Base-by-base conservation (phyloP, 2,797 vertebrate species). In the Typhlichthys subterraneus region DNA sequence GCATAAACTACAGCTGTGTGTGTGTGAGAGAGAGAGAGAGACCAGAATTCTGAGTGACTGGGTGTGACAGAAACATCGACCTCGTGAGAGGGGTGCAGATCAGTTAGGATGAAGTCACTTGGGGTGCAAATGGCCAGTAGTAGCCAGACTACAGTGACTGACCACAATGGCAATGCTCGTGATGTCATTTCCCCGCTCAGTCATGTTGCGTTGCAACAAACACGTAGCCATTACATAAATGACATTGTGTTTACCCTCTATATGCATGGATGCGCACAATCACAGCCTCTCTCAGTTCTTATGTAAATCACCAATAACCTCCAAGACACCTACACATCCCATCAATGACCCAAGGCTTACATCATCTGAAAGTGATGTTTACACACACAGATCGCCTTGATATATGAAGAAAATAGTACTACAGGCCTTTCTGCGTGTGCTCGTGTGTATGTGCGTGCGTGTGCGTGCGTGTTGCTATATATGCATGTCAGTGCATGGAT, bases 211-310 rank as follows among this genome's bases (percentile, higher is more conserved):
- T 14, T 63, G 77, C 72, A 59, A 87, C 91, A 88, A 90, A 92
- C 67, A 81, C 66, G 62, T 65, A 81, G 82, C 90, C 88, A 92
- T 92, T 91, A 89, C 85, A 88, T 79, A 90, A 90, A 92, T 91
- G 87, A 91, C 86, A 86, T 87, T 83, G 77, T 67, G 67, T 81
- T 85, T 86, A 84, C 88, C 80, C 61, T 59, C 46, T 61, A 11
- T 67, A 67, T 83, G 72, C 70, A 72, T 61, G 47, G 19, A 74
- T 48, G 61, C 57, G 76, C 11, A 17, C 29, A 52, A n/a, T 8
- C 38, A 17, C 57, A n/a, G 45, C 49, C 13, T 54, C 64, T 70
- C 57, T 65, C 61, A 48, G 46, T 55, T 59, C 75, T 71, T 52
- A 80, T 77, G 73, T 58, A 79, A 87, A 80, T 70, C 58, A 55